Base-by-base conservation (phyloP, 2,797 vertebrate species). In the Fringilla coelebs region DNA sequence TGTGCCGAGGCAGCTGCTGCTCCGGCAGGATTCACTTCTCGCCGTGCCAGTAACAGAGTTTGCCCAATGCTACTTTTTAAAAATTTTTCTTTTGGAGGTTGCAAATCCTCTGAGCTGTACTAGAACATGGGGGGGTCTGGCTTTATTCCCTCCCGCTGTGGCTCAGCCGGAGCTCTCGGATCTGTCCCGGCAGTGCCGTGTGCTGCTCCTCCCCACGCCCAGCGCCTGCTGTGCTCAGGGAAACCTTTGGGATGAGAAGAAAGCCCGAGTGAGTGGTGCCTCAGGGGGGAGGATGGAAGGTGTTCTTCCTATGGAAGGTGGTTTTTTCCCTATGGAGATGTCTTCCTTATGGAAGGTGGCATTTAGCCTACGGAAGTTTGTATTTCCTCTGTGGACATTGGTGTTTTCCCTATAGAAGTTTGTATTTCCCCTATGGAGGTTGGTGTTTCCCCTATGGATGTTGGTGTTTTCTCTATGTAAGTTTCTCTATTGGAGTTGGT, bases 31-130 rank as follows among this genome's bases (percentile, higher is more conserved):
- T 2, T 17, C 36, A 6, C 62, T 57, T 26, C 62, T 25, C 0
- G 0, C 38, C 0, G 0, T 57, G n/a, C 34, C 40, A 25, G 7
- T 4, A 21, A 46, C 20, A 1, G 32, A 65, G 22, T 0, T 4
- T 36, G 54, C 24, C 28, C 29, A 16, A 1, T 2, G 26, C 12
- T 71, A 11, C 21, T 62, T 40, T 21, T 25, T 0, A 60, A 61
- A 41, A 1, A 2, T 5, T 8, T 17, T 13, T 13, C 4, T 67
- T 76, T 58, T 75, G 38, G 78, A 36, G 52, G 31, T 4, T 34
- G 36, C 21, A 36, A 71, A 65, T 68, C 10, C 36, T 88, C n/a
- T 4, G 24, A 54, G 60, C 74, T 55, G n/a, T 32, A 19, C 8
- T n/a, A 49, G 52, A 66, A 11, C 2, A 3, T 3, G 55, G n/a